Evolutionary conservation across 2,113 vertebrate species (phyloP).

Genomic region (Amphilophus citrinellus): DNA sequence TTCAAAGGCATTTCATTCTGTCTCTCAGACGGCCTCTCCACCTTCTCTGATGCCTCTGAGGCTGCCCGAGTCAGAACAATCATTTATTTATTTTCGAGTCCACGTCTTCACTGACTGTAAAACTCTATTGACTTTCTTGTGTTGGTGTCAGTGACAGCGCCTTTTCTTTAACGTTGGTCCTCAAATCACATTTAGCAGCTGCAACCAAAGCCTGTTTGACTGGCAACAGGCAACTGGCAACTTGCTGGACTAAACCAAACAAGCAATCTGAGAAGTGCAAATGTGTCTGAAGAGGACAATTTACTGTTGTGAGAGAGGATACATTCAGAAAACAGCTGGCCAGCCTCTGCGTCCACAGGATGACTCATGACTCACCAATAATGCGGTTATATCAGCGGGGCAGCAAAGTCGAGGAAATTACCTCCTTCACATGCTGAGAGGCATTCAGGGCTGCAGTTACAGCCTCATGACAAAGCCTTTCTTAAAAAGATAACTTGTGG

Average conservation of each 20-base stretch:
- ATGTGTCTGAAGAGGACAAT: neutral
- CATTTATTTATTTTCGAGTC: neutral
- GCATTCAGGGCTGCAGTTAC: neutral
- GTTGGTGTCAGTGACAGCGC: neutral
- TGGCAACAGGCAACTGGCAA: too few relatives aligned
- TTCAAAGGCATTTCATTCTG: neutral
- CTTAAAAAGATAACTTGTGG: neutral
- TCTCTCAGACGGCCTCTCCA: neutral
- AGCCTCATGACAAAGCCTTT: neutral
- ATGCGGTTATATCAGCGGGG: neutral
- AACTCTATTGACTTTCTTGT: neutral
- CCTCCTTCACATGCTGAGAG: neutral
- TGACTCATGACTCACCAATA: constrained; percentile 12
- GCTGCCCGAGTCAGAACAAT: neutral
- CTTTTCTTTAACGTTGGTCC: neutral
- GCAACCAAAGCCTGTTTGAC: neutral
- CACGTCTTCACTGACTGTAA: neutral
- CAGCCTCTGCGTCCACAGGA: neutral
- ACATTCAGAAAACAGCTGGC: neutral
- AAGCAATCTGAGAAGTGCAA: neutral
- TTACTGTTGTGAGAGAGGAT: neutral
- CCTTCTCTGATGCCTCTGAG: neutral
- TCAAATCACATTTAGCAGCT: neutral
- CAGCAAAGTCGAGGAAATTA: neutral
- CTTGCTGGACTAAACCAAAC: neutral